A percentile compares a stretch with the other conserved stretches of the same genome.
These are phyloP conservation scores for Xiphias gladius DNA, from an alignment of 2,113 vertebrate genomes.

Conservation along the genomic window DNA sequence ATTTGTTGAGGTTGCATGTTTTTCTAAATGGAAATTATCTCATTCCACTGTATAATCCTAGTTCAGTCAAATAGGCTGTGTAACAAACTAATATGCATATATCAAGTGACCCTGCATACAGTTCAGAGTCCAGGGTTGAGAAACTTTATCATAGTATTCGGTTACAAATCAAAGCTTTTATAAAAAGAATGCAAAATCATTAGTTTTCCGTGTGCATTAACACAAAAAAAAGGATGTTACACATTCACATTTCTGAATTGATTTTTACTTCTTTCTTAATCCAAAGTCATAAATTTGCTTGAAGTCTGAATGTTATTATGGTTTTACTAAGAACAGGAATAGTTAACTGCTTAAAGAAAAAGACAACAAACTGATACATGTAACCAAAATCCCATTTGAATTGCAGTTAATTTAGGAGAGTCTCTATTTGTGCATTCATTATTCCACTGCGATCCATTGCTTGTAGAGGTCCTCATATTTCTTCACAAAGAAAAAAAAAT, in stretches of 20 bases:
- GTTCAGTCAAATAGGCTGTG: background rate
- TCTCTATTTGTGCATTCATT: constrained; percentile 31
- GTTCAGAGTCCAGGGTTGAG: background rate
- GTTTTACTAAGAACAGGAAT: constrained; percentile 7
- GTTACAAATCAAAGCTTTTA: constrained; percentile 4
- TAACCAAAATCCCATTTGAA: constrained; percentile 14
- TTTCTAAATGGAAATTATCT: background rate
- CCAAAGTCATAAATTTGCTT: background rate
- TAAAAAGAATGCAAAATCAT: background rate
- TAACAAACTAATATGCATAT: background rate
- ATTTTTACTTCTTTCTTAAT: constrained; percentile 7
- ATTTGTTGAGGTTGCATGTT: background rate
- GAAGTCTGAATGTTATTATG: constrained; percentile 14
- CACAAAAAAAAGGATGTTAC: constrained; percentile 17
- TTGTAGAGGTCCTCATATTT: constrained; percentile 12
- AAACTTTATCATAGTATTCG: background rate
- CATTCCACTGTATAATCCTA: background rate
- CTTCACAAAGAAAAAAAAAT: constrained; percentile 28
- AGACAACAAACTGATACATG: constrained; percentile 6
- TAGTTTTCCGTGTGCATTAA: constrained; percentile 18
- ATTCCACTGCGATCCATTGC: constrained; percentile 47
- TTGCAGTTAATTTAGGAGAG: constrained; percentile 4
- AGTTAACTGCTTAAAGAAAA: background rate
- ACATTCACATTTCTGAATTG: constrained; percentile 22
- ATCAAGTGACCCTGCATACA: background rate